Percentiles rank a stretch among this genome's conserved stretches.
Evolutionary conservation across 2,888 invertebrate genomes (phyloP).

Genomic region (Drosophila falleni): DNA sequence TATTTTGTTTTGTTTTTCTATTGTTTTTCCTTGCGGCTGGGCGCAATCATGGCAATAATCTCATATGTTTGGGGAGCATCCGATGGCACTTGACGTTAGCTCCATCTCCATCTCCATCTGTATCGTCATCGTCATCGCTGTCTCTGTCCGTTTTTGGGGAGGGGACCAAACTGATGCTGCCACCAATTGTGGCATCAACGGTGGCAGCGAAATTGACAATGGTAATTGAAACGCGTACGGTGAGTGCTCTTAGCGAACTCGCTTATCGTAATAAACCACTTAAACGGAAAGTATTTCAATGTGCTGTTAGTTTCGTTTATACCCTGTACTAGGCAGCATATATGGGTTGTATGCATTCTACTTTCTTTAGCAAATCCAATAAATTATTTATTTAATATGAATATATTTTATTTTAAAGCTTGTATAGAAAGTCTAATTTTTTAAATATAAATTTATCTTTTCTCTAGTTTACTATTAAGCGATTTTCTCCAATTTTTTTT

Average conservation of each 20-base stretch:
- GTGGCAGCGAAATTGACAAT: slow-evolving; percentile 22
- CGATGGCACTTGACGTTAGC: slow-evolving; percentile 49
- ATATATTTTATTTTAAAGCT: too few species aligned
- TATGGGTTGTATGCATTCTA: background rate
- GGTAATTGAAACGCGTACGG: slow-evolving; percentile 29
- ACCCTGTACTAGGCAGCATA: slow-evolving; percentile 5
- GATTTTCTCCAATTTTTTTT: too few species aligned
- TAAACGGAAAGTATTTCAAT: slow-evolving; percentile 61
- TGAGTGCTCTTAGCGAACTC: slow-evolving; percentile 43
- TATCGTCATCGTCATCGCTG: background rate
- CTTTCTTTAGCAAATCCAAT: too few species aligned
- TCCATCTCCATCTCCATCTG: background rate
- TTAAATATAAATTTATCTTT: too few species aligned
- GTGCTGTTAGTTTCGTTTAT: slow-evolving; percentile 52
- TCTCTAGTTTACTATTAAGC: too few species aligned
- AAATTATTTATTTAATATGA: too few species aligned
- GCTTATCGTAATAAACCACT: slow-evolving; percentile 78
- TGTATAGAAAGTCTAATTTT: too few species aligned
- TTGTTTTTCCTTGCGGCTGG: slow-evolving; percentile 52
- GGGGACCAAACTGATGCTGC: background rate
- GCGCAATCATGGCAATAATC: slow-evolving; percentile 64
- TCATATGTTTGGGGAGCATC: slow-evolving; percentile 46
- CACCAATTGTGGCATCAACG: slow-evolving; percentile 6
- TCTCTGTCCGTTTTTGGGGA: slow-evolving; percentile 1
- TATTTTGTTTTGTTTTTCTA: slow-evolving; percentile 7